phyloP scores from a whole-genome alignment of 1,140 invertebrate genomes.

The Drosophila subpulchrella region DNA sequence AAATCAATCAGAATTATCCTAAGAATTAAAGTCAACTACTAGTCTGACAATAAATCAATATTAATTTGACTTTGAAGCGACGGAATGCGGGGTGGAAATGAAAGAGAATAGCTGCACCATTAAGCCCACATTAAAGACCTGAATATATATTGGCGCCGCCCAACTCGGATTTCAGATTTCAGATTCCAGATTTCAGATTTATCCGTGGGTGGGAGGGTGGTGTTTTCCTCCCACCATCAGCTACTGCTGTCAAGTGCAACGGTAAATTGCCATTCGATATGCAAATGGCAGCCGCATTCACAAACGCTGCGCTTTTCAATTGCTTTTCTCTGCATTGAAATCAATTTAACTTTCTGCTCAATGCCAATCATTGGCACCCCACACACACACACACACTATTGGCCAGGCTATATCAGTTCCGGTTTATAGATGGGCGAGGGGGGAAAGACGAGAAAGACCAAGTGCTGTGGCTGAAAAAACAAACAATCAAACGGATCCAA shows the following conservation, averaged over 20 bases:
- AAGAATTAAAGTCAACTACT: constrained; percentile 8
- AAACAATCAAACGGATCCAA: constrained; percentile 73
- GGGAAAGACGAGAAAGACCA: constrained; percentile 4
- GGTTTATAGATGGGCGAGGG: neutral
- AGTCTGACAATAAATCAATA: constrained; percentile 8
- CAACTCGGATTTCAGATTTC: constrained; percentile 2
- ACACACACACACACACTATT: constrained; percentile 35
- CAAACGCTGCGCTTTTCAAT: constrained; percentile 77
- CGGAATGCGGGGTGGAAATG: neutral
- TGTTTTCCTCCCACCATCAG: neutral
- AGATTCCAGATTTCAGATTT: constrained; percentile 4
- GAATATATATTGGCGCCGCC: neutral
- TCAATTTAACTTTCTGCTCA: constrained; percentile 81
- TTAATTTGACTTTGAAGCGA: constrained; percentile 4
- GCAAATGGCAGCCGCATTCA: constrained; percentile 77
- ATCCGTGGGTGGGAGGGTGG: too few species aligned
- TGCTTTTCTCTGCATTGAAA: constrained; percentile 75
- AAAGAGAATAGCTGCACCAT: constrained; percentile 13
- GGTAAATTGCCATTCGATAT: constrained; percentile 75
- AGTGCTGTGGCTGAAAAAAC: constrained; percentile 41
- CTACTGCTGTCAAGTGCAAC: constrained; percentile 68
- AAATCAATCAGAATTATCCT: neutral
- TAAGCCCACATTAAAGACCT: constrained; percentile 30
- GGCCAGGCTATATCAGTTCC: constrained; percentile 32
- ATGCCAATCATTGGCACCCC: constrained; percentile 77